Evolutionary conservation across 2,113 vertebrate genomes (phyloP), one percentile per base, ranked within the genome.

Genomic region (Chrysemys picta): DNA sequence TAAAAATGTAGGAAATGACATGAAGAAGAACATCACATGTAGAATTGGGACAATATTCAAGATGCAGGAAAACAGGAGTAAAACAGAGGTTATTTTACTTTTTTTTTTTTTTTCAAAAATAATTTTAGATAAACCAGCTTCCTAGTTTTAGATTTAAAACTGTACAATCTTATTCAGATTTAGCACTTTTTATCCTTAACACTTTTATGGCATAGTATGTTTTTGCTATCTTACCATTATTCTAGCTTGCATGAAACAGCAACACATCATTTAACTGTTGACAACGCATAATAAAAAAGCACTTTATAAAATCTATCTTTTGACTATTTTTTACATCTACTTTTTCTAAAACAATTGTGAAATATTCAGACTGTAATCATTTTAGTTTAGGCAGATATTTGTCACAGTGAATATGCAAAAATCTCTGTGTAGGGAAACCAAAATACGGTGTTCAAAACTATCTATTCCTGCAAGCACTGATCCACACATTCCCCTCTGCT

Each of bases 271-370:
- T 95, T 90, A 95, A 96, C 56, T 96, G 84, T 92, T 97, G 89
- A 94, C 38, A 95, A 96, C 50, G 80, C 80, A 86, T 93, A 98
- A 97, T 97, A 98, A 98, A 97, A 82, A 94, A 94, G 42, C 84
- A 92, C 87, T 97, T 97, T 96, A 89, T 38, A 90, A 95, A 96
- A 95, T 96, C 59, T 80, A 69, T 8, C 84, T 89, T 91, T 87
- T 82, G 35, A 85, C 14, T 38, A 90, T 97, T 86, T 88, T 97
- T 95, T 93, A 87, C 5, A 89, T 84, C 81, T 1, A 2, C 53
- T 91, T 97, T 91, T 82, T 49, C 56, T 82, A 84, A 94, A 90
- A 90, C 3, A 42, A 38, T 89, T 27, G 13, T 94, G n/a, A 97
- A 95, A 91, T 93, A 17, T 93, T 82, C 50, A 72, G 38, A 42